Evolutionary conservation across 2,888 invertebrate genomes (phyloP).

Genomic region (Drosophila subsilvestris): DNA sequence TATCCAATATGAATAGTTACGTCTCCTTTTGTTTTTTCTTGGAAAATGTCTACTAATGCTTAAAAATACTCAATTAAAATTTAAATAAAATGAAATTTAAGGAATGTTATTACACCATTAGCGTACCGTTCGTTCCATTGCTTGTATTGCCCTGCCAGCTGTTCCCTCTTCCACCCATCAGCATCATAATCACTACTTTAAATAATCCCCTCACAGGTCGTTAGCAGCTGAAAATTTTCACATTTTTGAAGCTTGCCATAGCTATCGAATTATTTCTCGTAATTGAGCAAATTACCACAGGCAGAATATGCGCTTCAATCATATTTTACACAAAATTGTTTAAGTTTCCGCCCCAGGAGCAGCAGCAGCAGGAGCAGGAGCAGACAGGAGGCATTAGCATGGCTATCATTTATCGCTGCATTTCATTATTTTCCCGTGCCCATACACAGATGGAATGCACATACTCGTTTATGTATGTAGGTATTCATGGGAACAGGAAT

Average conservation of each 20-base stretch:
- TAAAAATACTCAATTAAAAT: neutral
- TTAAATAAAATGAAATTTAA: neutral
- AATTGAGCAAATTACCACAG: constrained; percentile 1
- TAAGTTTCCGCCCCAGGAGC: neutral
- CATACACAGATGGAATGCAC: neutral
- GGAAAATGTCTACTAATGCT: no score
- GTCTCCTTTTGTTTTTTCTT: no score
- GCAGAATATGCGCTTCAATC: constrained; percentile 10
- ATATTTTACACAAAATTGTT: constrained; percentile 2
- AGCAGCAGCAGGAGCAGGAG: neutral
- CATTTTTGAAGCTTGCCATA: neutral
- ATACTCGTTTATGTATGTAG: no score
- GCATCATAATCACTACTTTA: neutral
- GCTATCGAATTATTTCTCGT: neutral
- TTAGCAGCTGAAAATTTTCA: neutral
- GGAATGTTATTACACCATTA: neutral
- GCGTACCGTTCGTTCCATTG: neutral
- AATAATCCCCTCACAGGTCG: neutral
- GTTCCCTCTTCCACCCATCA: neutral
- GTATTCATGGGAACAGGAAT: neutral
- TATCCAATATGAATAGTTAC: no score
- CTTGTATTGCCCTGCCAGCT: neutral
- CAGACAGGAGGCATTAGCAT: constrained; percentile 31
- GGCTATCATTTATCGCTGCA: constrained; percentile 22
- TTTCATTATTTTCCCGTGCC: constrained; percentile 23